Percentiles rank a stretch among this genome's conserved stretches.
Conservation (phyloP, 2,888 invertebrate species). For the Ormyrus labotus region DNA sequence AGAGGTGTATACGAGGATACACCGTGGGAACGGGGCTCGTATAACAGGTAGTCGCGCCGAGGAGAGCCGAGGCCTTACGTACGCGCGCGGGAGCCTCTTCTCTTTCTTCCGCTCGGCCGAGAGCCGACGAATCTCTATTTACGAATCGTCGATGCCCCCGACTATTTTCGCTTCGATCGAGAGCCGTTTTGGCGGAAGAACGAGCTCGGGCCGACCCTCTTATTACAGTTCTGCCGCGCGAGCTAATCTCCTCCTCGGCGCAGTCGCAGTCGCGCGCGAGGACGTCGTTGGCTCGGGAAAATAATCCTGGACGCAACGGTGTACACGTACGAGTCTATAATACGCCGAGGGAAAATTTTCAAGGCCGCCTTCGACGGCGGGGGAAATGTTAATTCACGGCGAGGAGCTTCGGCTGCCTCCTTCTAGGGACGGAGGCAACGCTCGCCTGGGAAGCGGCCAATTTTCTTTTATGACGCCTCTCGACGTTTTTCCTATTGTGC, state of each 20-base stretch:
- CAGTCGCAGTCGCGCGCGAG: too few species aligned
- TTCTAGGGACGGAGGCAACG: not conserved
- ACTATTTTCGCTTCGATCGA: too few species aligned
- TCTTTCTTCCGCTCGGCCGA: not conserved
- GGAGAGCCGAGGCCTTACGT: not conserved
- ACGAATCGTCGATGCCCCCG: too few species aligned
- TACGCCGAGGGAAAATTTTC: not conserved
- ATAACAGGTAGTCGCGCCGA: conserved; percentile 65
- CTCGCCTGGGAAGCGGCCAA: conserved; percentile 4
- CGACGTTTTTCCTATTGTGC: not conserved
- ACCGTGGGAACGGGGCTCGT: conserved; percentile 65
- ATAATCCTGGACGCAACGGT: too few species aligned
- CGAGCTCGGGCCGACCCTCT: too few species aligned
- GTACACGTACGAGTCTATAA: too few species aligned
- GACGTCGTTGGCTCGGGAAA: too few species aligned
- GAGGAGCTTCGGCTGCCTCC: not conserved
- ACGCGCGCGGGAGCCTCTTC: not conserved
- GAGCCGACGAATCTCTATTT: too few species aligned
- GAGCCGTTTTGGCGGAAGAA: too few species aligned
- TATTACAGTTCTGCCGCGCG: too few species aligned
- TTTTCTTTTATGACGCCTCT: conserved; percentile 9
- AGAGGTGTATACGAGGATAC: conserved; percentile 32
- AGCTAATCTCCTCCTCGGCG: too few species aligned
- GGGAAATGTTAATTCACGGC: not conserved
- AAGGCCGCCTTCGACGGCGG: not conserved